phyloP scores from a whole-genome alignment of 2,888 invertebrate genomes.

The Oxytorus armatus region DNA sequence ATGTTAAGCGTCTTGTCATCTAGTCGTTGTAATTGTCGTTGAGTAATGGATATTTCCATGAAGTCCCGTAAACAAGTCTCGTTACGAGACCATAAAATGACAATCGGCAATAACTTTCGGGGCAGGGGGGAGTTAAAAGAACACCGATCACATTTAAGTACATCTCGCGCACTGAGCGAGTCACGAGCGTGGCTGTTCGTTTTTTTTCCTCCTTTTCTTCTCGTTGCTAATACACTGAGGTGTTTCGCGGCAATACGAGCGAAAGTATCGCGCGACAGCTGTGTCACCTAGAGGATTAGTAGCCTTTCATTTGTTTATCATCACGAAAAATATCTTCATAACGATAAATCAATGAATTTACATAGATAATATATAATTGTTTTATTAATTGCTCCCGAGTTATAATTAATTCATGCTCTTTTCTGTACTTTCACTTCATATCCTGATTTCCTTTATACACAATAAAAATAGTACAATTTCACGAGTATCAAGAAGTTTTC shows the following conservation, averaged over 20 bases:
- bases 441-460: not conserved
- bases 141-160: slow-evolving; percentile 6
- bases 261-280: slow-evolving; percentile 65
- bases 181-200: slow-evolving; percentile 30
- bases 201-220: slow-evolving; percentile 12
- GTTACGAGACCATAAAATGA: slow-evolving; percentile 26
- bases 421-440: slow-evolving; percentile 3
- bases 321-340: too few species aligned
- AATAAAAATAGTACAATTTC: not conserved
- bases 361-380: too few species aligned
- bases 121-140: slow-evolving; percentile 11
- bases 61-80: slow-evolving; percentile 48
- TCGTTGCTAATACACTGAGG: slow-evolving; percentile 37
- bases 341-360: too few species aligned
- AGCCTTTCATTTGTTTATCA: slow-evolving; percentile 56
- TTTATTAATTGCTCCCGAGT: not conserved
- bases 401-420: slow-evolving; percentile 5
- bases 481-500: too few species aligned
- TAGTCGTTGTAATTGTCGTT: slow-evolving; percentile 22
- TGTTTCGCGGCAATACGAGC: slow-evolving; percentile 36
- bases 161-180: slow-evolving; percentile 1
- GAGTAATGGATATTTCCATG: slow-evolving; percentile 21
- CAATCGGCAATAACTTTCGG: slow-evolving; percentile 33
- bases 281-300: slow-evolving; percentile 57
- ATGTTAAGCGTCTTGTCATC: slow-evolving; percentile 37